A percentile compares a stretch with the other conserved stretches of the same genome.
phyloP scores from a whole-genome alignment of 2,113 vertebrate species.

The Cervus canadensis region DNA sequence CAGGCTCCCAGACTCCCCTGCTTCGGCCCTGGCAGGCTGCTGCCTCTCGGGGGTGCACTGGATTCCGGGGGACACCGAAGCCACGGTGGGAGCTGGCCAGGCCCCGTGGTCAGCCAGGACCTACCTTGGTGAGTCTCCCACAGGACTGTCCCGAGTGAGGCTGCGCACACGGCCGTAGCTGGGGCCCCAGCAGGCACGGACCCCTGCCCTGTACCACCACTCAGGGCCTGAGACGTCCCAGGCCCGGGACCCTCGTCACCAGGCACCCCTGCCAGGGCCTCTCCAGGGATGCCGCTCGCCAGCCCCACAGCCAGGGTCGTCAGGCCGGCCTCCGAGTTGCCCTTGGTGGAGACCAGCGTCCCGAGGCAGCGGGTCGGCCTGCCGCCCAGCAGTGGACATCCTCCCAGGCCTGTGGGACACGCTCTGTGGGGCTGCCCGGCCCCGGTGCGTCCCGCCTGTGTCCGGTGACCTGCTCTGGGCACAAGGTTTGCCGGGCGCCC shows the following conservation, averaged over 20 bases:
- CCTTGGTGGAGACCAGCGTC: not conserved
- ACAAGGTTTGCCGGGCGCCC: rapidly evolving
- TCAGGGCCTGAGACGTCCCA: not conserved
- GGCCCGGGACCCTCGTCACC: not conserved
- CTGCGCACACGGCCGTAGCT: not conserved
- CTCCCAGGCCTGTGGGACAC: not conserved
- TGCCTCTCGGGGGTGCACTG: not conserved
- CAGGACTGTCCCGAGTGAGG: not conserved
- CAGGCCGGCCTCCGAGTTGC: not conserved
- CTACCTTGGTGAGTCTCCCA: not conserved
- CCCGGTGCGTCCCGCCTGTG: rapidly evolving
- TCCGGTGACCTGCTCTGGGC: not conserved
- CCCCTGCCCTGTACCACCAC: too few species aligned
- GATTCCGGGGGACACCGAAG: not conserved
- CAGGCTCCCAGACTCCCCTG: not conserved
- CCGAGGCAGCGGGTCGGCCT: rapidly evolving
- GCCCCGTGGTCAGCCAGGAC: rapidly evolving
- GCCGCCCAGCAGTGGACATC: not conserved
- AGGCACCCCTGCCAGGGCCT: not conserved
- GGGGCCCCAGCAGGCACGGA: not conserved
- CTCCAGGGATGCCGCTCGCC: rapidly evolving
- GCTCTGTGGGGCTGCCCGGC: rapidly evolving
- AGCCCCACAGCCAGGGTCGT: not conserved
- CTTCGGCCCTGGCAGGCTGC: not conserved
- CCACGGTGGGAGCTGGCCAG: not conserved